phyloP scores from a whole-genome alignment of 2,888 invertebrate genomes.

The Drosophila nigritarsus region DNA sequence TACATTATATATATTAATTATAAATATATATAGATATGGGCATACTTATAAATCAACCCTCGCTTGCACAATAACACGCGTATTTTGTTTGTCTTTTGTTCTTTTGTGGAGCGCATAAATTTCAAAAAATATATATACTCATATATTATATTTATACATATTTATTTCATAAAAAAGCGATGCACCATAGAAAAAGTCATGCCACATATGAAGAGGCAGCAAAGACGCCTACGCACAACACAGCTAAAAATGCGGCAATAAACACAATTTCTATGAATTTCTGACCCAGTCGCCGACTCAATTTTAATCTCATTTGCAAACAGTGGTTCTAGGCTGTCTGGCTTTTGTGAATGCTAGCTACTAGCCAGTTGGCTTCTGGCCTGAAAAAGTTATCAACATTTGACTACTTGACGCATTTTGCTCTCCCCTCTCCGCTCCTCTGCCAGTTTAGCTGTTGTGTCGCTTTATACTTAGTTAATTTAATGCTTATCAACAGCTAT shows the following conservation, averaged over 20 bases:
- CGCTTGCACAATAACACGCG: slow-evolving; percentile 4
- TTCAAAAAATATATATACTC: slow-evolving; percentile 14
- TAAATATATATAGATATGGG: background rate
- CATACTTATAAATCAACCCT: slow-evolving; percentile 18
- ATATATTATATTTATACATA: slow-evolving; percentile 8
- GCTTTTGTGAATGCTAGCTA: slow-evolving; percentile 2
- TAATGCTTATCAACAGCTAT: slow-evolving; percentile 50
- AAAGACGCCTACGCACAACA: slow-evolving; percentile 30
- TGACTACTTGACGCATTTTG: slow-evolving; percentile 40
- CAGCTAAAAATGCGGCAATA: slow-evolving; percentile 14
- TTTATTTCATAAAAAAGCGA: slow-evolving; percentile 17
- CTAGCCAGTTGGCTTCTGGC: slow-evolving; percentile 1
- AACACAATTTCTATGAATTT: slow-evolving; percentile 24
- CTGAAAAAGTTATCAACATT: slow-evolving; percentile 37
- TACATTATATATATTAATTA: background rate
- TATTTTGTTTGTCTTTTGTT: slow-evolving; percentile 23
- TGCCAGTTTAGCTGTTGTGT: background rate
- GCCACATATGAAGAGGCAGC: slow-evolving; percentile 8
- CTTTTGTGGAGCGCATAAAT: slow-evolving; percentile 46
- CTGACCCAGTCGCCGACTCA: slow-evolving; percentile 39
- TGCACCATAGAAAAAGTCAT: slow-evolving; percentile 34
- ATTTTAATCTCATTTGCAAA: slow-evolving; percentile 28
- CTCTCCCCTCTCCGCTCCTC: background rate
- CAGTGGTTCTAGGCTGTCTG: slow-evolving; percentile 5
- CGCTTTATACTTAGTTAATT: slow-evolving; percentile 43